phyloP scores from a whole-genome alignment of 2,797 vertebrate species.

The Amblyraja radiata region DNA sequence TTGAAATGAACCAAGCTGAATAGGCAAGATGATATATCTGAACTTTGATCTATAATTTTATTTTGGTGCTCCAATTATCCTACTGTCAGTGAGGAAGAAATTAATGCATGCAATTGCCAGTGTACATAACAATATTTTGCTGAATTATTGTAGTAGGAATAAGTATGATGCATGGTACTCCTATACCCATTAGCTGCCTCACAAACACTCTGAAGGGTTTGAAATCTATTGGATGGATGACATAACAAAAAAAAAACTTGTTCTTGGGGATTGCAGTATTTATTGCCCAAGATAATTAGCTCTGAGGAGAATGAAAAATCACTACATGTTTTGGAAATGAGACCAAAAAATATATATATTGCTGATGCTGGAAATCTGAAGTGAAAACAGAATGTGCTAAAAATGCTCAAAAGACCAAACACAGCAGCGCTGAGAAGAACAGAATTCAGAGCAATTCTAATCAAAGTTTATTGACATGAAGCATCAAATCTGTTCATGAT shows the following conservation, averaged over 20 bases:
- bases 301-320: neutral
- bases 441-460: no score
- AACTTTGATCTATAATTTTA: neutral
- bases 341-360: no score
- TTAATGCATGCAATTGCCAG: neutral
- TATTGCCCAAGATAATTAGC: neutral
- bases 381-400: no score
- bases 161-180: neutral
- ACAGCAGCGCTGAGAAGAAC: no score
- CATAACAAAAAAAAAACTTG: neutral
- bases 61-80: neutral
- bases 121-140: neutral
- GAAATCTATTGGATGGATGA: neutral
- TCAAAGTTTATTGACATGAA: no score
- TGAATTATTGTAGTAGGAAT: neutral
- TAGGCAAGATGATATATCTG: neutral
- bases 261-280: neutral
- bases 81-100: neutral
- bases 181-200: neutral
- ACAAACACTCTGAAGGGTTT: neutral
- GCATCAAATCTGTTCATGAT: no score
- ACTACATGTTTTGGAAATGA: neutral
- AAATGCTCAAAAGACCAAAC: no score
- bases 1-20: neutral
- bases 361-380: no score